These are phyloP conservation scores for Pseudolycoriella hygida DNA, from an alignment of 2,888 invertebrate genomes.

Conservation along the genomic window DNA sequence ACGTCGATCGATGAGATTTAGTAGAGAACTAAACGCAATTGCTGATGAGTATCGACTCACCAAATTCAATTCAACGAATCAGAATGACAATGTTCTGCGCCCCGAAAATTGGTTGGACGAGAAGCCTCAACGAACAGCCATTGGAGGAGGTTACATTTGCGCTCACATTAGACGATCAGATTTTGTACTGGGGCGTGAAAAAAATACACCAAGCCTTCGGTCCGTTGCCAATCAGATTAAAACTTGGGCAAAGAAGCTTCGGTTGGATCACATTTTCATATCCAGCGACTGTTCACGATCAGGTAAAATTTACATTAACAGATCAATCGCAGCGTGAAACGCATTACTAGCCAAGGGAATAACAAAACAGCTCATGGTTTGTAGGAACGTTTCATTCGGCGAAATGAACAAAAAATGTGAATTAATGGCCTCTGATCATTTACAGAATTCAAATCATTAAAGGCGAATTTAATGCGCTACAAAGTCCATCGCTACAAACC, in stretches of 20 bases:
- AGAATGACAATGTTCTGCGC: constrained; percentile 37
- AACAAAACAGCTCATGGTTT: no score
- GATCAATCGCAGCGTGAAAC: no score
- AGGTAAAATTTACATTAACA: constrained; percentile 29
- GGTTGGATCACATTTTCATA: constrained; percentile 50
- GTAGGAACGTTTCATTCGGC: no score
- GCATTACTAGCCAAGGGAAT: no score
- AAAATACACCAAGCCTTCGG: constrained; percentile 60
- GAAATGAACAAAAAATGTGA: no score
- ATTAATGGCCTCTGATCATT: no score
- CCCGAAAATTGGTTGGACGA: constrained; percentile 43
- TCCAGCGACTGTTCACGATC: constrained; percentile 63
- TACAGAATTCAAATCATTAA: constrained; percentile 6
- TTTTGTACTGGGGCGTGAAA: constrained; percentile 56
- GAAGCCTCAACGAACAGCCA: constrained; percentile 33
- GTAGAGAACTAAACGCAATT: constrained; percentile 40
- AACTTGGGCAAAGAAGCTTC: constrained; percentile 35
- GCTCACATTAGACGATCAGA: constrained; percentile 81
- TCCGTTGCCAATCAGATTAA: constrained; percentile 60
- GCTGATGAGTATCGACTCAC: constrained; percentile 48
- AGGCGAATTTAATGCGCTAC: constrained; percentile 18
- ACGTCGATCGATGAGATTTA: constrained; percentile 82
- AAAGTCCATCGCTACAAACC: constrained; percentile 20
- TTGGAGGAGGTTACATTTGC: constrained; percentile 57
- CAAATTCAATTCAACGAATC: constrained; percentile 43